Evolutionary conservation across 2,888 invertebrate species (phyloP), one percentile per base, ranked within the genome.

Genomic region (Pomacea canaliculata): DNA sequence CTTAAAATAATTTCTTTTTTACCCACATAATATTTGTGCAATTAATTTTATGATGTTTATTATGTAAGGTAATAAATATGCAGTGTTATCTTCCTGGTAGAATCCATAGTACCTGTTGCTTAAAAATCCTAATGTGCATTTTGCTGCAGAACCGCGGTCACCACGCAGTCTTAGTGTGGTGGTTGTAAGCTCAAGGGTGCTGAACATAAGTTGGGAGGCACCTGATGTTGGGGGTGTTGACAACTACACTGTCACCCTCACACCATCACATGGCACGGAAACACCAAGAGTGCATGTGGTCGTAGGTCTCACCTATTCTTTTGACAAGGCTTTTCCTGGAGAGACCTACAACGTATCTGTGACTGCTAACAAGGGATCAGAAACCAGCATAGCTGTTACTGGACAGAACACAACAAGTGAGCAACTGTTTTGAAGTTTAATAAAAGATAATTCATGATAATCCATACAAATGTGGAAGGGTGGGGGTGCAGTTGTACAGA

Each of bases 161-260:
- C 84, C 85, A 23, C 70, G 74, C 19, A 77, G 81, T 71, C 62
- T 84, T 4, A 71, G 60, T 18, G 76, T 83, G 5, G 70, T 77
- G 19, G 78, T 80, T 12, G 65, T 78, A 48, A 84, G 83, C 76
- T 78, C 82, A 7, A 70, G 79, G 48, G 79, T 81, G 68, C 77
- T 85, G 16, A 74, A 73, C 46, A 81, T 84, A 10, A 77, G 70
- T 23, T 86, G 86, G 86, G 70, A 74, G 16, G 76, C 78, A 10
- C 85, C 86, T 12, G 77, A 73, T 23, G 48, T 27, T 48, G 85
- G 85, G 10, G 76, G 79, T 7, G 81, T 80, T 12, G 85, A 85
- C 74, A 80, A 82, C 48, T 86, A 85, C 77, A 80, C 80, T 4
- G 65, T 86, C 46, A 81, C 78, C 46, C 70, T 84, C 49, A 74